Evolutionary conservation across 2,797 vertebrate genomes (phyloP).

Genomic region (Tinamus major): DNA sequence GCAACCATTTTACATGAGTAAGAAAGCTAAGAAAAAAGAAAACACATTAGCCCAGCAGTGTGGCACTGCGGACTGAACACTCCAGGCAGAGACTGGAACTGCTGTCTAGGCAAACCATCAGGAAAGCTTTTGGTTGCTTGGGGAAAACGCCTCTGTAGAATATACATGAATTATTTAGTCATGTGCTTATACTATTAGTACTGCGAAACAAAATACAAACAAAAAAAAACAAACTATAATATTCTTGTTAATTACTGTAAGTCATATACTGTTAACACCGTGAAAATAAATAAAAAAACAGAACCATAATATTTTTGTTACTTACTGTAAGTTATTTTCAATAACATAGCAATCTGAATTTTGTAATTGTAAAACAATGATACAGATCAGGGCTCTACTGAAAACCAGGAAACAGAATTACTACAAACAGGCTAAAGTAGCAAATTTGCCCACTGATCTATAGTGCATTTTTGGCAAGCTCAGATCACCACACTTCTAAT

Average conservation of each 20-base stretch:
- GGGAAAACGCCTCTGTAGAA: slow-evolving; percentile 13
- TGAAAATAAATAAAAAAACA: too few species aligned
- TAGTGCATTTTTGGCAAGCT: neutral
- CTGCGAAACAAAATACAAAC: slow-evolving; percentile 1
- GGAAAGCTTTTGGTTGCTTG: slow-evolving; percentile 22
- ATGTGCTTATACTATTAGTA: neutral
- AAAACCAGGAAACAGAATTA: neutral
- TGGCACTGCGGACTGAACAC: neutral
- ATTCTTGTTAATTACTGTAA: too few species aligned
- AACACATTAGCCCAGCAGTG: neutral
- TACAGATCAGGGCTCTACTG: neutral
- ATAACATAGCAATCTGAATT: neutral
- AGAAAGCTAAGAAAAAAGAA: slow-evolving; percentile 10
- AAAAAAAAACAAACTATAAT: neutral
- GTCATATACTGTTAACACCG: too few species aligned
- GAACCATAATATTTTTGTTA: neutral
- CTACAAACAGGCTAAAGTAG: neutral
- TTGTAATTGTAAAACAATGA: neutral
- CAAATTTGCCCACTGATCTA: neutral
- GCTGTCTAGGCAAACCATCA: slow-evolving; percentile 11
- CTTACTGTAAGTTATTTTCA: neutral
- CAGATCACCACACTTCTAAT: neutral
- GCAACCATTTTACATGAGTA: neutral
- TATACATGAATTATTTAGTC: slow-evolving; percentile 52
- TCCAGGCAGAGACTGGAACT: neutral